A percentile compares a stretch with the other conserved stretches of the same genome.
Evolutionary conservation across 2,888 invertebrate species (phyloP).

Genomic region (Mayetiola destructor): DNA sequence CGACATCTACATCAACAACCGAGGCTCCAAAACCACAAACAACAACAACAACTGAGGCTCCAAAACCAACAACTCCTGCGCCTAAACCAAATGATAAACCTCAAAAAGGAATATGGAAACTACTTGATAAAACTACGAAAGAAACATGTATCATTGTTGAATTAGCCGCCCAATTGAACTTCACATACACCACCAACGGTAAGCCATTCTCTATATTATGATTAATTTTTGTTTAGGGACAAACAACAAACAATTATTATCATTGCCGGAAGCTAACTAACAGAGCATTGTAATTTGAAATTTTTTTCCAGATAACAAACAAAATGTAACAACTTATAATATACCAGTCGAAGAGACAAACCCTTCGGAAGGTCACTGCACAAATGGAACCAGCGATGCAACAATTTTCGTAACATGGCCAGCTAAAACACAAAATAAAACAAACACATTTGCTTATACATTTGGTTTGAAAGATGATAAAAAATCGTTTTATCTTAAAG

Average conservation of each 20-base stretch:
- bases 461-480: slow-evolving; percentile 26
- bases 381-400: slow-evolving; percentile 28
- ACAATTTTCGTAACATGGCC: slow-evolving; percentile 27
- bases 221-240: too few species aligned
- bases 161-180: slow-evolving; percentile 50
- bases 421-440: slow-evolving; percentile 15
- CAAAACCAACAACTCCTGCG: slow-evolving; percentile 25
- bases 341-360: slow-evolving; percentile 35
- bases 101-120: neutral
- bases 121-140: slow-evolving; percentile 39
- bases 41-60: slow-evolving; percentile 25
- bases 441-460: slow-evolving; percentile 27
- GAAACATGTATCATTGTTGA: slow-evolving; percentile 48
- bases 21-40: slow-evolving; percentile 28
- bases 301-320: slow-evolving; percentile 28
- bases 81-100: slow-evolving; percentile 23
- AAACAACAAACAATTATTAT: too few species aligned
- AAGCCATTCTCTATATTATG: too few species aligned
- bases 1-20: slow-evolving; percentile 22
- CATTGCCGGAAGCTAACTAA: too few species aligned
- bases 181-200: slow-evolving; percentile 35
- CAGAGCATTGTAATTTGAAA: too few species aligned
- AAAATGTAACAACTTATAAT: slow-evolving; percentile 28
- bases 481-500: slow-evolving; percentile 22
- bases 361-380: slow-evolving; percentile 34